Evolutionary conservation across 1,140 invertebrate species (phyloP).

Genomic region (Nasonia giraulti): DNA sequence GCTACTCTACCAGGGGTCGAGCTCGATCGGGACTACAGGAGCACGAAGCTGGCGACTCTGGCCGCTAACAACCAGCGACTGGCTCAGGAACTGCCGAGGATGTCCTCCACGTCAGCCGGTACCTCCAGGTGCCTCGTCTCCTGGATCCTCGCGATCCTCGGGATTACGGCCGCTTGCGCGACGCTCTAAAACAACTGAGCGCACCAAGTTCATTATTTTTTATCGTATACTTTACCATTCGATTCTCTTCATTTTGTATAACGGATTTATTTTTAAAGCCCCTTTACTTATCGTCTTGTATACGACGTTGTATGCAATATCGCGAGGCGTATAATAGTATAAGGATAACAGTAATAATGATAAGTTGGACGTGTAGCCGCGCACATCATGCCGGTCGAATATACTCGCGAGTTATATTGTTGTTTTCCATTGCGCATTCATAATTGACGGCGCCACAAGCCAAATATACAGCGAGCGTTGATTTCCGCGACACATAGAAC

Average conservation of each 20-base stretch:
- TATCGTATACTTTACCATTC: too few relatives aligned
- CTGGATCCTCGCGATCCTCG: slow-evolving; percentile 32
- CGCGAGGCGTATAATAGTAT: not conserved
- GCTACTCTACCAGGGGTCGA: slow-evolving; percentile 64
- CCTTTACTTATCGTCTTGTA: not conserved
- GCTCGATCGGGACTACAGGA: slow-evolving; percentile 50
- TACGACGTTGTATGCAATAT: not conserved
- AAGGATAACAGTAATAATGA: not conserved
- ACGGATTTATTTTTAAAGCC: not conserved
- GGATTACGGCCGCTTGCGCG: slow-evolving; percentile 21
- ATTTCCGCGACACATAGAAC: slow-evolving; percentile 20
- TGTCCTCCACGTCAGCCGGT: not conserved
- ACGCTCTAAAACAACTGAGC: too few relatives aligned
- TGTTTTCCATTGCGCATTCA: not conserved
- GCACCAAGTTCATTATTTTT: too few relatives aligned
- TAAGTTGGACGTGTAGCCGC: not conserved
- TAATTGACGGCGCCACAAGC: not conserved
- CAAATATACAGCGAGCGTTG: not conserved
- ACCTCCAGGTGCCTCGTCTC: not conserved
- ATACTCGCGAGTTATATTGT: slow-evolving; percentile 10
- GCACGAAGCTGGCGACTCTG: slow-evolving; percentile 61
- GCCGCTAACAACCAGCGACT: slow-evolving; percentile 68
- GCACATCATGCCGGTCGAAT: not conserved
- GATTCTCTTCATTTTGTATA: not conserved
- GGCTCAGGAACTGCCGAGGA: slow-evolving; percentile 65